These are phyloP conservation scores for Nemurella pictetii DNA, from an alignment of 2,888 invertebrate genomes.

Conservation along the genomic window DNA sequence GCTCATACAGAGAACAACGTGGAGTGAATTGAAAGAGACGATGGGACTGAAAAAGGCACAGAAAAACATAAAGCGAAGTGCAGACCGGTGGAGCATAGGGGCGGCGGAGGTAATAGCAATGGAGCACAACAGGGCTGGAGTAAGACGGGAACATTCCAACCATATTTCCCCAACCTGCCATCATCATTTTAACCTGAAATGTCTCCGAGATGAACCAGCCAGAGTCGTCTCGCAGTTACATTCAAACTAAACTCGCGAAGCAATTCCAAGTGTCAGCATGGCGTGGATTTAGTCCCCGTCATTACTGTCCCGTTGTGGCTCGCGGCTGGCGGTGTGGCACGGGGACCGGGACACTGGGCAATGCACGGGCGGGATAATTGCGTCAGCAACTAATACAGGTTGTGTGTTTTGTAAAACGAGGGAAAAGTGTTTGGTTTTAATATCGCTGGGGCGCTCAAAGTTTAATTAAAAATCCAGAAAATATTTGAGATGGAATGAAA, in stretches of 20 bases:
- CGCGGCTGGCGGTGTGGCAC: too few species aligned
- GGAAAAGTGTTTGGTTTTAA: slow-evolving; percentile 21
- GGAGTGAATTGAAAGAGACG: slow-evolving; percentile 29
- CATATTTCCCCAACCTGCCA: slow-evolving; percentile 26
- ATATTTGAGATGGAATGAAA: background rate
- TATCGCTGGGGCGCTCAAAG: slow-evolving; percentile 2
- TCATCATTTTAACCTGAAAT: slow-evolving; percentile 22
- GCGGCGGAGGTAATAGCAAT: background rate
- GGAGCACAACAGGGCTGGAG: background rate
- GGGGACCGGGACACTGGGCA: too few species aligned
- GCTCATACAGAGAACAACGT: slow-evolving; percentile 14
- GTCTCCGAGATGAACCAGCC: background rate
- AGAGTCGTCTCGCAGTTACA: background rate
- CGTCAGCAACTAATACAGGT: slow-evolving; percentile 6
- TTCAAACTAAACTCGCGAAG: background rate
- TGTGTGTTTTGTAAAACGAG: slow-evolving; percentile 21
- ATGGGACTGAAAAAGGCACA: background rate
- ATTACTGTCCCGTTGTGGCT: background rate
- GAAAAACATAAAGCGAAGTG: slow-evolving; percentile 25
- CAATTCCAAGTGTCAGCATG: background rate
- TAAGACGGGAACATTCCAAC: background rate
- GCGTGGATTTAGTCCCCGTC: background rate
- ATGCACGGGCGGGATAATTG: background rate
- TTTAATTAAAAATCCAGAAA: slow-evolving; percentile 29
- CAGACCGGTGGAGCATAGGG: background rate